Percentiles rank a stretch among this genome's conserved stretches.
phyloP scores from a whole-genome alignment of 2,113 vertebrate species.

The Picathartes gymnocephalus region DNA sequence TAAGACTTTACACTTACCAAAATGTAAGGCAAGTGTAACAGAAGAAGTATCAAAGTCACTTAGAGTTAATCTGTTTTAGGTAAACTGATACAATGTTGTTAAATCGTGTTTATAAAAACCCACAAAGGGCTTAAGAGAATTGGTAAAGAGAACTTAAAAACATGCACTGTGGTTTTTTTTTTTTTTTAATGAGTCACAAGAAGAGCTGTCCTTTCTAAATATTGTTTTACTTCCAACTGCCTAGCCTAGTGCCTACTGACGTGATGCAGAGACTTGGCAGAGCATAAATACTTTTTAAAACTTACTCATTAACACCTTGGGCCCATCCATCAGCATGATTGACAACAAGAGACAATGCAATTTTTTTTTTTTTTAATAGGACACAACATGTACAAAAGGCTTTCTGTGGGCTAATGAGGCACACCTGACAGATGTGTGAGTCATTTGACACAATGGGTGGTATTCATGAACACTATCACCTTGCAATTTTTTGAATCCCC shows the following conservation, averaged over 20 bases:
- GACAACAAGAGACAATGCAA: conserved; percentile 69
- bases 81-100: conserved; percentile 72
- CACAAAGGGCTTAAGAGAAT: conserved; percentile 48
- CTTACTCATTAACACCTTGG: conserved; percentile 71
- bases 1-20: conserved; percentile 47
- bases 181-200: conserved; percentile 62
- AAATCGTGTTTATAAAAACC: conserved; percentile 63
- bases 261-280: conserved; percentile 65
- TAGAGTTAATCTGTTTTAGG: conserved; percentile 73
- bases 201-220: conserved; percentile 62
- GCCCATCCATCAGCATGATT: conserved; percentile 67
- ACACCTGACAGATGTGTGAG: conserved; percentile 75
- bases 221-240: conserved; percentile 62
- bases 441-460: conserved; percentile 62
- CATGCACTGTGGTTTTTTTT: not conserved
- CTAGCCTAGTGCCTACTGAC: conserved; percentile 61
- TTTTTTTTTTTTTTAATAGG: conserved; percentile 51
- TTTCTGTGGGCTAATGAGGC: conserved; percentile 65
- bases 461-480: conserved; percentile 58
- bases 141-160: conserved; percentile 44
- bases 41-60: conserved; percentile 61
- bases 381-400: conserved; percentile 51
- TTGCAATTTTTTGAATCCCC: conserved; percentile 24
- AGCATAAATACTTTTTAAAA: conserved; percentile 70
- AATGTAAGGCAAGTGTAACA: conserved; percentile 66